Evolutionary conservation across 1,140 invertebrate species (phyloP).

Genomic region (Bombus pascuorum): DNA sequence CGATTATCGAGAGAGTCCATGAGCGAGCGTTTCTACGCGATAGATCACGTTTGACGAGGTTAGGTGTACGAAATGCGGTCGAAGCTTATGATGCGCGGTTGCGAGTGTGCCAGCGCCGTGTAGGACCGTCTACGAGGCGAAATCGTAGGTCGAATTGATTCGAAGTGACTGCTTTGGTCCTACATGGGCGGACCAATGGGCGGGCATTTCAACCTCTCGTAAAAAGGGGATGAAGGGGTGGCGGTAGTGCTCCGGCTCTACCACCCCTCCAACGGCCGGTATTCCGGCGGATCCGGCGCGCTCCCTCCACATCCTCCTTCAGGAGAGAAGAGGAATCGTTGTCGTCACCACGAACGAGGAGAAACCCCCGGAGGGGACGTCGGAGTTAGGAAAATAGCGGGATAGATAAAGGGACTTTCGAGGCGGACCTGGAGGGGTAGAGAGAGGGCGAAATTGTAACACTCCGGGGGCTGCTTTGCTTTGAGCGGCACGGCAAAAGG

Average conservation of each 20-base stretch:
- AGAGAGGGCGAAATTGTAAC: slow-evolving; percentile 69
- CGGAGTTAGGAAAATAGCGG: slow-evolving; percentile 77
- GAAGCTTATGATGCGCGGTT: slow-evolving; percentile 59
- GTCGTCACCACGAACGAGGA: slow-evolving; percentile 59
- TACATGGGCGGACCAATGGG: slow-evolving; percentile 66
- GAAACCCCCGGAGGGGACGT: slow-evolving; percentile 67
- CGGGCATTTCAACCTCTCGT: slow-evolving; percentile 58
- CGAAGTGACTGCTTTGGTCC: slow-evolving; percentile 65
- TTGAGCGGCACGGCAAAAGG: slow-evolving; percentile 65
- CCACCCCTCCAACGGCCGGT: slow-evolving; percentile 13
- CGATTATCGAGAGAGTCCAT: not conserved
- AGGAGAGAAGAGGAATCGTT: slow-evolving; percentile 51
- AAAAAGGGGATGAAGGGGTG: slow-evolving; percentile 19
- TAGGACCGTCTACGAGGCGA: slow-evolving; percentile 73
- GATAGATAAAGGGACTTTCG: slow-evolving; percentile 72
- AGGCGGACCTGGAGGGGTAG: not conserved
- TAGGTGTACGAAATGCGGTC: slow-evolving; percentile 42
- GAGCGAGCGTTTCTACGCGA: not conserved
- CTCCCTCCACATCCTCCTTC: slow-evolving; percentile 64
- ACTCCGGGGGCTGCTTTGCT: slow-evolving; percentile 70
- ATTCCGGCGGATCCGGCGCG: slow-evolving; percentile 31
- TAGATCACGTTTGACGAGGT: slow-evolving; percentile 8
- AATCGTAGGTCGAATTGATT: slow-evolving; percentile 77
- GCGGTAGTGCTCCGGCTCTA: not conserved
- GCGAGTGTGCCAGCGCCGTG: slow-evolving; percentile 63